Evolutionary conservation across 1,140 invertebrate species (phyloP).

Genomic region (Polypedilum vanderplanki): DNA sequence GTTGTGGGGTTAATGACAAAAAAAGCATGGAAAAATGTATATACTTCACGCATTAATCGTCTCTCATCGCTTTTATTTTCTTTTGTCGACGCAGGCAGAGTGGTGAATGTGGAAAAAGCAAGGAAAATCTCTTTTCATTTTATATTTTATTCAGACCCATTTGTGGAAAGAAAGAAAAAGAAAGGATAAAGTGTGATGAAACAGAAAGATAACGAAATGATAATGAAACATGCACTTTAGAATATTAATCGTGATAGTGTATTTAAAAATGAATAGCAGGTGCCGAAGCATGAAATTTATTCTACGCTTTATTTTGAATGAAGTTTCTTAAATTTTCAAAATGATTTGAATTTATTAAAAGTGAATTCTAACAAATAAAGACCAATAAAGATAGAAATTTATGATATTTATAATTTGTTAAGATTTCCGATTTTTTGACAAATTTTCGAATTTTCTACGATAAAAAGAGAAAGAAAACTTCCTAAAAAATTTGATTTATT

Average conservation of each 20-base stretch:
- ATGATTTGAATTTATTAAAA: too few relatives aligned
- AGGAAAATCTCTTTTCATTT: neutral
- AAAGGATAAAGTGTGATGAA: neutral
- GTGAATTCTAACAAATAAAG: too few relatives aligned
- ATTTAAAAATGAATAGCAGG: neutral
- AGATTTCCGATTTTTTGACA: too few relatives aligned
- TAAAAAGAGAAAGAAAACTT: too few relatives aligned
- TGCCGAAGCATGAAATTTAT: neutral
- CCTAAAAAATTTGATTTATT: too few relatives aligned
- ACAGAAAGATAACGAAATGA: conserved; percentile 3
- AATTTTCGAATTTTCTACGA: too few relatives aligned
- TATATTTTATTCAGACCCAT: neutral
- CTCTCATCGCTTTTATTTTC: conserved; percentile 3
- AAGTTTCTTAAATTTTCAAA: too few relatives aligned
- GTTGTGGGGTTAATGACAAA: conserved; percentile 10
- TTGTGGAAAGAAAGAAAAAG: neutral
- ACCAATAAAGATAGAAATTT: too few relatives aligned
- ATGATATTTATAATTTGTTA: too few relatives aligned
- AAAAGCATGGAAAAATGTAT: conserved; percentile 7
- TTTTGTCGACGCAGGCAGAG: conserved; percentile 10
- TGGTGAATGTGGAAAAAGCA: neutral
- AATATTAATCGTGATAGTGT: conserved; percentile 4
- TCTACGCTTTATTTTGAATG: too few relatives aligned
- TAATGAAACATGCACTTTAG: conserved; percentile 18
- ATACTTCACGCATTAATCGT: neutral